Base-by-base conservation (phyloP, 2,888 invertebrate genomes). In the Barypeithes pellucidus region DNA sequence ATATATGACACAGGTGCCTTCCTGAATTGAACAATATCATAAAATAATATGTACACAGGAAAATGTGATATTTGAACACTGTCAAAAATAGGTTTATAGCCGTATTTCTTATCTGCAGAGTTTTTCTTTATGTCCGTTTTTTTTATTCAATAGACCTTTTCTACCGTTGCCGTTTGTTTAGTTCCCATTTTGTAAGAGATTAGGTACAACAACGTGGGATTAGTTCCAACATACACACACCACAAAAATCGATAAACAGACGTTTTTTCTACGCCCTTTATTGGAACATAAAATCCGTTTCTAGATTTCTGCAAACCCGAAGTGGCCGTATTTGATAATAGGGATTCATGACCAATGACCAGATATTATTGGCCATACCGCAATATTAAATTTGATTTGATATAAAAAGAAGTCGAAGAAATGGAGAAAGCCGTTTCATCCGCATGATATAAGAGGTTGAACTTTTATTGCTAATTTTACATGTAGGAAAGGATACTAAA, bases 231-330 rank as follows among this genome's bases (percentile, higher is more conserved):
- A n/a, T 24, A 11, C 24, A 24, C 24, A 50, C 50, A 50, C 50
- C 22, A 50, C n/a, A 22, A 50, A 24, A 24, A 50, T 50, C 24
- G 50, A 50, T 50, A 22, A 50, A 24, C n/a, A 50, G 7, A 50
- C 11, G 24, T 22, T 50, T 20, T 36, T n/a, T 24, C 22, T 12
- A 4, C 20, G 18, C 18, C 22, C 47, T 47, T 47, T 47, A 47
- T 45, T 2, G 45, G 45, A 3, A n/a, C 14, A 45, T 47, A 47
- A 47, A 45, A 20, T 47, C 20, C 1, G 1, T 47, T 47, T 20
- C 3, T 47, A 8, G 2, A 47, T 20, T 47, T 47, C n/a, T 20
- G 47, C 9, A 22, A 47, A 20, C 14, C 45, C 45, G 18, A n/a
- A 45, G 45, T 45, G 45, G 16, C 45, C 16, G n/a, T 7, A 45